These are phyloP conservation scores for Drosophila sp. DNA, from an alignment of 1,140 invertebrate genomes.

Conservation along the genomic window DNA sequence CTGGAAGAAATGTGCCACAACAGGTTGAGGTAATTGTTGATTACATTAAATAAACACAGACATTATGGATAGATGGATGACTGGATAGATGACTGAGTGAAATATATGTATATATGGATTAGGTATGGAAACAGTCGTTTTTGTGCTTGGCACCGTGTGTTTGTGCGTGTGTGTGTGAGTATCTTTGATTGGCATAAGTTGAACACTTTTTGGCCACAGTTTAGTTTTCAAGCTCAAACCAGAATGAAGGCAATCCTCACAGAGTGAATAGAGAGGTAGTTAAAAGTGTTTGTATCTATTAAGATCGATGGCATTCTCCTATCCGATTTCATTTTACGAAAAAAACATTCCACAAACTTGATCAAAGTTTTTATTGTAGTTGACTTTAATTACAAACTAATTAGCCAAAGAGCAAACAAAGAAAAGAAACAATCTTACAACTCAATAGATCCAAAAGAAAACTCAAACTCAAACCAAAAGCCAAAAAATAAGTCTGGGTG, in stretches of 20 bases:
- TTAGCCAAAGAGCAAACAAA: conserved; percentile 42
- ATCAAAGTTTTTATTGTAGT: conserved; percentile 44
- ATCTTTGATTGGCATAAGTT: too few relatives aligned
- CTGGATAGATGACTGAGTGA: neutral
- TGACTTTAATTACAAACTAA: conserved; percentile 73
- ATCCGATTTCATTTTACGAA: conserved; percentile 10
- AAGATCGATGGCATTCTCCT: conserved; percentile 1
- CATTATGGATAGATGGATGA: conserved; percentile 27
- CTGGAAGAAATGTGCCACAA: conserved; percentile 57
- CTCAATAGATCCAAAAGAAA: conserved; percentile 58
- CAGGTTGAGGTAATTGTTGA: conserved; percentile 62
- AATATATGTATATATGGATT: too few relatives aligned
- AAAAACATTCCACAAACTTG: conserved; percentile 19
- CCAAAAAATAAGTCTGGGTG: conserved; percentile 41
- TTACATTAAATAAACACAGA: conserved; percentile 76
- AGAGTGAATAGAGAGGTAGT: neutral
- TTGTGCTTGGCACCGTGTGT: neutral
- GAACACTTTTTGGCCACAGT: conserved; percentile 10
- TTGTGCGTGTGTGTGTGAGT: too few relatives aligned
- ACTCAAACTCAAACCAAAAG: conserved; percentile 28
- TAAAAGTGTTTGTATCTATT: conserved; percentile 8
- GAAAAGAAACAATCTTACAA: conserved; percentile 23
- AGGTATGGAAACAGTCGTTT: conserved; percentile 50
- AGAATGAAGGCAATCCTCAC: conserved; percentile 10
- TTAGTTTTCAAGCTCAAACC: conserved; percentile 8